A percentile compares a stretch with the other conserved stretches of the same genome.
These are phyloP conservation scores for Aphidoletes aphidimyza DNA, from an alignment of 2,888 invertebrate species.

Conservation along the genomic window DNA sequence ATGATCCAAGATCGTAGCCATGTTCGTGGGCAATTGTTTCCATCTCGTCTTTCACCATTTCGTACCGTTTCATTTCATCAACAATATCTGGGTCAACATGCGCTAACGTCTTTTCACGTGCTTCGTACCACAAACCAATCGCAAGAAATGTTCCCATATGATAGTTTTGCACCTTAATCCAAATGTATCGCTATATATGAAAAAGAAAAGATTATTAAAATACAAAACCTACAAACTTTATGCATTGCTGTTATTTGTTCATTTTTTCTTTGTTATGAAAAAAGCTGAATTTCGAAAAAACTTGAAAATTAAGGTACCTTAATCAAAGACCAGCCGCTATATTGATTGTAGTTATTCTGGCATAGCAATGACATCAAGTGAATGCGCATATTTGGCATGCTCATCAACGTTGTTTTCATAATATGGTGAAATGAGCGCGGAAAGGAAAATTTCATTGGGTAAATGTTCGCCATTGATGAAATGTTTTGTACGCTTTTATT, in stretches of 20 bases:
- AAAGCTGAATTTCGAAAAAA: not conserved
- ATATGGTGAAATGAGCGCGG: not conserved
- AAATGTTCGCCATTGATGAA: not conserved
- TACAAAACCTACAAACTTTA: not conserved
- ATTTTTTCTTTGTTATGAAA: no score
- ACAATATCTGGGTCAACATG: slow-evolving; percentile 19
- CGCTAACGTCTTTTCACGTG: slow-evolving; percentile 17
- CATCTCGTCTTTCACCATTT: not conserved
- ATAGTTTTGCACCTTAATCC: not conserved
- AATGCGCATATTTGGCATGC: not conserved
- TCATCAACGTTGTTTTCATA: slow-evolving; percentile 6
- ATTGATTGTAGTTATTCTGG: not conserved
- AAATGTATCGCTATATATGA: slow-evolving; percentile 15
- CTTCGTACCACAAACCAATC: not conserved
- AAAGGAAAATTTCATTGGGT: not conserved
- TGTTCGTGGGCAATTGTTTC: not conserved
- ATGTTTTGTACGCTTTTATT: not conserved
- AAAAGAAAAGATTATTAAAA: not conserved
- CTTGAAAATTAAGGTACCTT: not conserved
- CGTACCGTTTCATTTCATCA: slow-evolving; percentile 11
- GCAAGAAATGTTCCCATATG: slow-evolving; percentile 1
- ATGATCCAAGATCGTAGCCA: not conserved
- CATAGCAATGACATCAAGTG: not conserved
- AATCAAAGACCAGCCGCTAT: not conserved
- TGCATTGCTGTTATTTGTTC: no score